Base-by-base conservation (phyloP, 2,888 invertebrate species). In the Tipula helvola region DNA sequence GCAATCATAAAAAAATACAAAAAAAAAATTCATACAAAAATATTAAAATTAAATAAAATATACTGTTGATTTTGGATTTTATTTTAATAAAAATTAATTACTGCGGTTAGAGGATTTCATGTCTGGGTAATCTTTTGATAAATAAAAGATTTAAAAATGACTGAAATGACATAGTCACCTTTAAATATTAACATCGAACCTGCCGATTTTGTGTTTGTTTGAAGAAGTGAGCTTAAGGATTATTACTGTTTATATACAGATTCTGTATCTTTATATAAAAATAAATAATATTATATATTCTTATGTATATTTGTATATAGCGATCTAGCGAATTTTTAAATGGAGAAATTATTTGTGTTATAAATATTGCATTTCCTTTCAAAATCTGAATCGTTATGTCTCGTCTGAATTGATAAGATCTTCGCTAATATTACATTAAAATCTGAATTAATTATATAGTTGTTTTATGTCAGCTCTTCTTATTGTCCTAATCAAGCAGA, bases 11-110 rank as follows among this genome's bases (percentile, higher is more conserved):
- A 71, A 71, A 57, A 57, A 71, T 71, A 71, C n/a, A 71, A 71
- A 57, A 57, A 39, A 16, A 52, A 52, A 52, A 52, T 7, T 52
- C 52, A 5, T 52, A 52, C 52, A 52, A 52, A 52, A 52, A 71
- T 71, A 71, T 71, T 71, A 71, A 71, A 71, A 71, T 71, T 71
- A 71, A 71, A 71, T 71, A 71, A 71, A 71, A 71, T 71, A 71
- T 71, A 71, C 28, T 71, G 71, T 71, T 71, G 28, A 71, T 71
- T 71, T 71, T 71, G 71, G 71, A 71, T 71, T 71, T 71, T 71
- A 71, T 71, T 71, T 71, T 71, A 71, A 71, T 71, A 71, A 71
- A 71, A 71, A 71, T 71, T 71, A 71, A 71, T 71, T 71, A 71
- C 71, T 71, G 71, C 28, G 71, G 71, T 71, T 52, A 52, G 52